Evolutionary conservation across 2,888 invertebrate species (phyloP), one percentile per base, ranked within the genome.

Genomic region (Noctua janthe): DNA sequence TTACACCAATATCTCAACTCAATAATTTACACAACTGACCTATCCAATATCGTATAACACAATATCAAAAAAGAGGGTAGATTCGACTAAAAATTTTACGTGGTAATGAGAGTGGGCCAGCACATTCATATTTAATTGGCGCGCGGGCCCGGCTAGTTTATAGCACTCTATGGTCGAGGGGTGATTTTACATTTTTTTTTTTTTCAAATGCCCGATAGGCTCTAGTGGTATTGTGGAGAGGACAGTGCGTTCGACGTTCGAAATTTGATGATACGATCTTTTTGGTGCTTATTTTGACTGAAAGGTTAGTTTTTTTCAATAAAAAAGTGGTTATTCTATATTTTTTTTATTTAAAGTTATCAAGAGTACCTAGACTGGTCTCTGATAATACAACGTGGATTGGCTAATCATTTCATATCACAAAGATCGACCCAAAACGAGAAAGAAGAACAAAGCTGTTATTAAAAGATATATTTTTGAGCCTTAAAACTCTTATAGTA

Each of bases 121-220:
- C 84, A 88, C 94, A 94, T 97, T 94, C 96, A 96, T 96, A 96
- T 96, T 96, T 96, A 97, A 97, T 97, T 97, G 96, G 96, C 92
- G 92, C 93, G 91, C 91, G 91, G 91, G 90, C 78, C 86, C 82
- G 86, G 89, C 92, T 95, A 94, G 94, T 96, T 97, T 97, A 97
- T 94, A 92, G 93, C 94, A 87, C 95, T 96, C 95, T 91, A 89
- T 91, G 92, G 94, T 88, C 90, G 91, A 92, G 94, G 95, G 96
- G 95, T 94, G 96, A 95, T 96, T 96, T 95, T 94, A 94, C 94
- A 93, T 94, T 94, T 95, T 95, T 94, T 29, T 29, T 39, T 95
- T 94, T 96, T 95, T 94, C 94, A 95, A 96, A 96, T 94, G 92
- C 94, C 94, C 95, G 94, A 95, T 96, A 93, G 94, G 92, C 92